A percentile compares a stretch with the other conserved stretches of the same genome.
Evolutionary conservation across 2,888 invertebrate species (phyloP).

Genomic region (Drosophila niveifrons): DNA sequence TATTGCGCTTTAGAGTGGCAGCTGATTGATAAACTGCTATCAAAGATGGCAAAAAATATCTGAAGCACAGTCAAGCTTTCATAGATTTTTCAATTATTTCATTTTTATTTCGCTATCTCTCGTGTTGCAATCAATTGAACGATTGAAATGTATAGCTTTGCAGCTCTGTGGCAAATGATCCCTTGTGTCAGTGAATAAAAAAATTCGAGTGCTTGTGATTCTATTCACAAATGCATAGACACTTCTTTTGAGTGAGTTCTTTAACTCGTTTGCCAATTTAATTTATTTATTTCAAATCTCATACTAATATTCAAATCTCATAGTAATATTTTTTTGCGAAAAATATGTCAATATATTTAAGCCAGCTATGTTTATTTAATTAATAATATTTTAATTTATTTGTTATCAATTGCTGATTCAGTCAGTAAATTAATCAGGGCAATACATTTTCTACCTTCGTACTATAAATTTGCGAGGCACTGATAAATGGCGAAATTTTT

Average conservation of each 20-base stretch:
- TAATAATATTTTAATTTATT: background rate
- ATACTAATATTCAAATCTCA: too few species aligned
- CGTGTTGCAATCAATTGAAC: background rate
- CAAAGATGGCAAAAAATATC: constrained; percentile 1
- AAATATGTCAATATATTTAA: too few species aligned
- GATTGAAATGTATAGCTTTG: background rate
- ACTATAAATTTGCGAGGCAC: too few species aligned
- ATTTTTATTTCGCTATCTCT: background rate
- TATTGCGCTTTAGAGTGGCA: background rate
- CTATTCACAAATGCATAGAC: background rate
- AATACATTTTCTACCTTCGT: too few species aligned
- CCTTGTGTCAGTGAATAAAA: background rate
- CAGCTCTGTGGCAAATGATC: background rate
- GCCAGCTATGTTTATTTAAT: too few species aligned
- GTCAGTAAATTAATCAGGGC: too few species aligned
- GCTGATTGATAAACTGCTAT: background rate
- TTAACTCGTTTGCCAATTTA: background rate
- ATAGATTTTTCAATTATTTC: constrained; percentile 2
- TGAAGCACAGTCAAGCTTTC: background rate
- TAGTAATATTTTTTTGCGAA: too few species aligned
- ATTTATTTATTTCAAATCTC: too few species aligned
- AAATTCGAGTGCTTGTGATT: background rate
- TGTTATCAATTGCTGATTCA: background rate
- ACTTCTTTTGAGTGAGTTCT: background rate
- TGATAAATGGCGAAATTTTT: too few species aligned